phyloP scores from a whole-genome alignment of 2,888 invertebrate species.

The Idaea dimidiata region DNA sequence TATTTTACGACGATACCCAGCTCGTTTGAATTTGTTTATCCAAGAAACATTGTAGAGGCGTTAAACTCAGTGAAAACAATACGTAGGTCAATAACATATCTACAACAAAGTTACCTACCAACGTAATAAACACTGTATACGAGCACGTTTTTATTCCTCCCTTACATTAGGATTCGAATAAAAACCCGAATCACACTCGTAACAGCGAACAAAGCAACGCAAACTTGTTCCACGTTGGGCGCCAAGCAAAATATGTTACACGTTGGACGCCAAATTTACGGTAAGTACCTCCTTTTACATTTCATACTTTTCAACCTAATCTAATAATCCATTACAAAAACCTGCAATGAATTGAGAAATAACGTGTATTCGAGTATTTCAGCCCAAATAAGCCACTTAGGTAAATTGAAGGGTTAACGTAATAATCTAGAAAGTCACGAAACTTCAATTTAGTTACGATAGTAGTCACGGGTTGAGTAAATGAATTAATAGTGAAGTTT shows the following conservation, averaged over 20 bases:
- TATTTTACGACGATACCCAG: constrained; percentile 6
- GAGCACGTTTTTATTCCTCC: constrained; percentile 30
- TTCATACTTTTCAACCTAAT: constrained; percentile 1
- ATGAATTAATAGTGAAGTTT: background rate
- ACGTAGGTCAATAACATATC: constrained; percentile 15
- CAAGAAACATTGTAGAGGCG: background rate
- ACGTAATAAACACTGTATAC: constrained; percentile 26
- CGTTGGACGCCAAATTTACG: background rate
- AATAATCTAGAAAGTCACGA: constrained; percentile 17
- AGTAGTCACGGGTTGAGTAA: constrained; percentile 1
- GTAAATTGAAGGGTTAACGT: constrained; percentile 11
- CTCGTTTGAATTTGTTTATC: constrained; percentile 3
- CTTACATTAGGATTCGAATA: constrained; percentile 26
- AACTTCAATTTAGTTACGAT: constrained; percentile 11
- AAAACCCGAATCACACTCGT: constrained; percentile 23
- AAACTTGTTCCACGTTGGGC: constrained; percentile 32
- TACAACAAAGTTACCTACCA: constrained; percentile 27
- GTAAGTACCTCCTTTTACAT: background rate
- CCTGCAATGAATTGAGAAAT: constrained; percentile 20
- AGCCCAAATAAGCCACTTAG: constrained; percentile 12
- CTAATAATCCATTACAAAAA: constrained; percentile 17
- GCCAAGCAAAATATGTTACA: constrained; percentile 21
- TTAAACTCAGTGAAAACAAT: constrained; percentile 7
- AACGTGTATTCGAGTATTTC: constrained; percentile 15
- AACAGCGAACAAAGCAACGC: constrained; percentile 6